Conservation (phyloP, 2,888 invertebrate species). For the Tineola bisselliella region DNA sequence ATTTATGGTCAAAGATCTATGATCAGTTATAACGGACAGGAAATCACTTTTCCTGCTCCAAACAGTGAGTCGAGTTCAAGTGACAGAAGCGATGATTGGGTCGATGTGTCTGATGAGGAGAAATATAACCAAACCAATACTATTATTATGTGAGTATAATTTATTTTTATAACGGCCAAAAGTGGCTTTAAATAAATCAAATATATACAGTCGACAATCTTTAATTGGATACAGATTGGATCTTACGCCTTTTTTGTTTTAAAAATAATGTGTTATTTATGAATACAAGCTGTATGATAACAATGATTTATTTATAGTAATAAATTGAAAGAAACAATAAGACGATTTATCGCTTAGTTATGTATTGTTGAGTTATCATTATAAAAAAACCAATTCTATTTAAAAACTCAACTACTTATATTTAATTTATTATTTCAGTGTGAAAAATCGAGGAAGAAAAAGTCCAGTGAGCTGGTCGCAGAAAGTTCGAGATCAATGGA, state of each 20-base stretch:
- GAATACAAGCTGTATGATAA: too few species aligned
- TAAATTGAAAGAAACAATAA: too few species aligned
- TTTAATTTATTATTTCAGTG: slow-evolving; percentile 43
- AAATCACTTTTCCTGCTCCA: slow-evolving; percentile 61
- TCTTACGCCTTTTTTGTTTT: too few species aligned
- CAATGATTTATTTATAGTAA: too few species aligned
- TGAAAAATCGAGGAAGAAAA: slow-evolving; percentile 60
- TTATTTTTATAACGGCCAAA: neutral
- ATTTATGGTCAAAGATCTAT: slow-evolving; percentile 67
- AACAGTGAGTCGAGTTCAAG: slow-evolving; percentile 69
- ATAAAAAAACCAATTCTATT: neutral
- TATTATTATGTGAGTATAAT: slow-evolving; percentile 64
- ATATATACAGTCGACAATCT: too few species aligned
- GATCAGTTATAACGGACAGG: slow-evolving; percentile 57
- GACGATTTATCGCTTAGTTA: too few species aligned
- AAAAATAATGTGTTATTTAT: too few species aligned
- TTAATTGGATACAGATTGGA: too few species aligned
- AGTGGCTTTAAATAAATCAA: too few species aligned
- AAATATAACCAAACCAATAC: slow-evolving; percentile 55
- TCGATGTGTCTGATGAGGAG: slow-evolving; percentile 71
- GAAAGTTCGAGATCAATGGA: slow-evolving; percentile 72
- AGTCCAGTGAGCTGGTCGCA: slow-evolving; percentile 71
- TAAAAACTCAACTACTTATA: neutral
- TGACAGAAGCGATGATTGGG: slow-evolving; percentile 74
- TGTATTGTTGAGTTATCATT: too few species aligned